Base-by-base conservation (phyloP, 2,797 vertebrate species). In the Pangasius mekongensis region DNA sequence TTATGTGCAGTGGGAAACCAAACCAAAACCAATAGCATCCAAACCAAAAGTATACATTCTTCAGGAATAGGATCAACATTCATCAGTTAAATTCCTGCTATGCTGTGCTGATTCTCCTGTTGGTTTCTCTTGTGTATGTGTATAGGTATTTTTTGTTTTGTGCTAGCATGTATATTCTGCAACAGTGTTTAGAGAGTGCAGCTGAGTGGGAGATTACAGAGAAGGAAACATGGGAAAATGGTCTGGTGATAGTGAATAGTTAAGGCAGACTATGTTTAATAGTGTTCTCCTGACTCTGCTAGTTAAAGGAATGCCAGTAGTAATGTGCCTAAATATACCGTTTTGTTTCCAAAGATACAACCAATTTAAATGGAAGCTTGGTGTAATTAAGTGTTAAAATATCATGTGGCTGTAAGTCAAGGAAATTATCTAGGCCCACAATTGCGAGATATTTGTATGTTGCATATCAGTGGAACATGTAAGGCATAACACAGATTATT, bases 401-500 rank as follows among this genome's bases (percentile, higher is more conserved):
- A 52, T 49, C 30, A 1, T 60, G 86, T n/a, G 27, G 14, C 56
- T 49, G 10, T 47, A n/a, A 71, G 8, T 5, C 16, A 52, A 24
- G 16, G 0, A 76, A 49, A 66, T 11, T 66, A 49, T 76, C 27
- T 52, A n/a, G 39, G 33, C 27, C 54, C 49, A 27, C 18, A 47
- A 11, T 10, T 77, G 24, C 13, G 10, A n/a, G 24, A 9, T 56
- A 49, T 47, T 49, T 87, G 5, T 73, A 52, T 30, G 39, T 73
- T 39, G 0, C 20, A n/a, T 54, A 49, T 73, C 67, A 62, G 27
- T 56, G 30, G 62, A 87, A 69, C n/a, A 60, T 71, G 36, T 47
- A 47, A 87, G 33, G 52, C 18, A 39, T 73, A 83, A 83, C 36
- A 62, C 18, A 43, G 54, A 56, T 71, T 80, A 56, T 69, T 43